Base-by-base conservation (phyloP, 2,888 invertebrate species). In the Hymenopus coronatus region DNA sequence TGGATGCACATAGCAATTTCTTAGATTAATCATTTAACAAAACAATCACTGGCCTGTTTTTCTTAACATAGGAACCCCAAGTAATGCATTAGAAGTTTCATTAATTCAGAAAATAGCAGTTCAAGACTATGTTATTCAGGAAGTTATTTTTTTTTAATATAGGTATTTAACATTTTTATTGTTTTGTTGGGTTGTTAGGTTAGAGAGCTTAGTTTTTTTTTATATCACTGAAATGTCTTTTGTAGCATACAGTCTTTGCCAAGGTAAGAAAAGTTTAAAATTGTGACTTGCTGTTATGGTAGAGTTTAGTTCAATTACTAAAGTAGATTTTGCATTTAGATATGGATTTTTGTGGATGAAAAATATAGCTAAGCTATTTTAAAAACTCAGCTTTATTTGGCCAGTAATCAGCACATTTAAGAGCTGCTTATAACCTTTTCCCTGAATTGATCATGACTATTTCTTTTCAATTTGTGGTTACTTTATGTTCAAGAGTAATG, bases 201-300 rank as follows among this genome's bases (percentile, higher is more conserved):
- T 87, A 82, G 87, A 81, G 8, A 82, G 40, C 82, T 81, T 87
- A 87, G 87, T 87, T 86, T 87, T 82, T 20, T 82, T 30, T 84
- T 88, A 88, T 83, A 88, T 89, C 30, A 86, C 84, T 88, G 40
- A 89, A 85, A 88, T 90, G 89, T 90, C 89, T 93, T 93, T 93
- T 93, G 92, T 93, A 93, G 93, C 93, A 88, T 93, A 93, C 93
- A 93, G 93, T 93, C 92, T 93, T 91, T 93, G 93, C 91, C 93
- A 93, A 93, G 93, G 93, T 93, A 93, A 93, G 93, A 92, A 91
- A 91, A 90, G 91, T 91, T 91, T 88, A 33, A 84, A 88, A 54
- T 14, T 84, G 54, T 83, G 33, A 46, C 28, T 88, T 88, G 30
- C n/a, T 88, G 83, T 84, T n/a, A 88, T 88, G 40, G 83, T 83